Base-by-base conservation (phyloP, 2,888 invertebrate genomes). In the Siphonodentalium dalli region DNA sequence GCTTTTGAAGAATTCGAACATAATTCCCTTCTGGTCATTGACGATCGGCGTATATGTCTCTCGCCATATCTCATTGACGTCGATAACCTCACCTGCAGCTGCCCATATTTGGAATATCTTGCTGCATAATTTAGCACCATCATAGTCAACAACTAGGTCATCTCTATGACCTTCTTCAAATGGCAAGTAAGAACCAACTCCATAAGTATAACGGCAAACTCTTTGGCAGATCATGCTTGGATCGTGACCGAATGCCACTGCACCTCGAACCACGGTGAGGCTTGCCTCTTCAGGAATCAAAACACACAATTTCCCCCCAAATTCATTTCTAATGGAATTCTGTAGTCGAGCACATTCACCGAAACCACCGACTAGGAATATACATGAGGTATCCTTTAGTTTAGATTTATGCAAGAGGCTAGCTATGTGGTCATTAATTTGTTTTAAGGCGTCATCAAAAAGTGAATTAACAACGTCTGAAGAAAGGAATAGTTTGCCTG, bases 21-120 rank as follows among this genome's bases (percentile, higher is more conserved):
- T 74, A 23, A 75, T 75, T 6, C 75, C 75, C 44, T 68, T 68
- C 52, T 75, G 75, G 54, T 75, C 74, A 34, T 67, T 72, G 39
- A 75, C 74, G 21, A 75, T 75, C 2, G 75, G 75, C 5, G 75
- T 75, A 61, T 75, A 75, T 2, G 72, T 73, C 54, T 75, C 75
- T 24, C 69, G 66, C 75, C 75, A 75, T 23, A 73, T 64, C 54
- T 75, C 75, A 48, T 73, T 72, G 45, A 72, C 66, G n/a, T 73
- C 75, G 26, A 75, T 73, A 7, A 72, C 69, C 51, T 75, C 74
- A 0, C 75, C 74, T 9, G 71, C 69, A 40, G 72, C 72, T 2
- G 73, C 74, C 75, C 74, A 74, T 1, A 68, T 61, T 46, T 74
- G 74, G 44, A 74, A 63, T 35, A 74, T 74, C 39, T 69, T 65